Conservation (phyloP, 30 jellyfish, hydroid and myxozoan species). For the Chrysaora quinquecirrha region DNA sequence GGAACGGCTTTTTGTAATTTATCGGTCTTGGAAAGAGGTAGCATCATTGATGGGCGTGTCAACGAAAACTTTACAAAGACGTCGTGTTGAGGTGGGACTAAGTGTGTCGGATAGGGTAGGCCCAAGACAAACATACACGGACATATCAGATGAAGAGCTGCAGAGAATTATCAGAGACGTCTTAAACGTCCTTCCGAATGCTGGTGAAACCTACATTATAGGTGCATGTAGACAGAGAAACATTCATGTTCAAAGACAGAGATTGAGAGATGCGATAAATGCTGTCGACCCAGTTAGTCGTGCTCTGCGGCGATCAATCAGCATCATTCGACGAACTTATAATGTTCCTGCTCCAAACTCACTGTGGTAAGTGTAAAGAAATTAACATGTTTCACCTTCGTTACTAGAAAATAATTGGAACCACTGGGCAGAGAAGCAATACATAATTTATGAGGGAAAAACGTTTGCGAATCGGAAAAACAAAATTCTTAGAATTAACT, state of each 20-base stretch:
- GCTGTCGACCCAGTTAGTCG: slow-evolving; percentile 59
- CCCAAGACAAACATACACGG: slow-evolving; percentile 23
- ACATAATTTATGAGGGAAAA: too few species aligned
- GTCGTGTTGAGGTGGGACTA: slow-evolving; percentile 27
- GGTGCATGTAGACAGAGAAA: slow-evolving; percentile 51
- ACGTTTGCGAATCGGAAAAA: too few species aligned
- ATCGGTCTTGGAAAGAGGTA: slow-evolving; percentile 20
- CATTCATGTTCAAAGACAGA: slow-evolving; percentile 33
- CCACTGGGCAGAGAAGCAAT: too few species aligned
- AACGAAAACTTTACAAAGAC: slow-evolving; percentile 11
- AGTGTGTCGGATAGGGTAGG: slow-evolving; percentile 4
- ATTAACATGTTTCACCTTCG: too few species aligned
- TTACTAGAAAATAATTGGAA: too few species aligned
- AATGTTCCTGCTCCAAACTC: slow-evolving; percentile 50
- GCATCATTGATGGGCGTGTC: slow-evolving; percentile 36
- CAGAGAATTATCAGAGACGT: slow-evolving; percentile 3
- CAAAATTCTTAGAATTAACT: too few species aligned
- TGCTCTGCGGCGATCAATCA: slow-evolving; percentile 44
- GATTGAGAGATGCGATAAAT: slow-evolving; percentile 38
- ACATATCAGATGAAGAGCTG: slow-evolving; percentile 27
- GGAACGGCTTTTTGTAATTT: slow-evolving; percentile 9
- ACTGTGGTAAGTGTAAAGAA: slow-evolving; percentile 35
- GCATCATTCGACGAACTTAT: slow-evolving; percentile 40
- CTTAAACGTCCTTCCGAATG: slow-evolving; percentile 33
- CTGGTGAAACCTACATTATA: slow-evolving; percentile 47